Percentiles rank a stretch among this genome's conserved stretches.
phyloP scores from a whole-genome alignment of 2,888 invertebrate genomes.

The Himalopsyche tibetana region DNA sequence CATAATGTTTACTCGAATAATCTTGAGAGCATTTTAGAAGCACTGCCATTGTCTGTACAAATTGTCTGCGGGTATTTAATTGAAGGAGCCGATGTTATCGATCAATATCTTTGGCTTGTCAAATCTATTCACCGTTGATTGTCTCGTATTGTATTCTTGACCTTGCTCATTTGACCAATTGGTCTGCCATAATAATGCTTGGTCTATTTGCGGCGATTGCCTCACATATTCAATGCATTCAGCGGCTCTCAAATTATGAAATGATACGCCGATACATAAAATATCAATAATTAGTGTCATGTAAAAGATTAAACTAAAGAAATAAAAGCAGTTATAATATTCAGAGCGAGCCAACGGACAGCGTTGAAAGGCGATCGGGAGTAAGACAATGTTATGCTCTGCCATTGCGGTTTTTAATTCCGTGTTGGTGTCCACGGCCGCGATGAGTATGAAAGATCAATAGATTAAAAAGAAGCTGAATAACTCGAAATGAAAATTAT shows the following conservation, averaged over 20 bases:
- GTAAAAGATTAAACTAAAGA: too few relatives aligned
- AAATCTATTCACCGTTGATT: constrained; percentile 37
- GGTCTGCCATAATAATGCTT: constrained; percentile 23
- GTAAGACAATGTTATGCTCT: too few relatives aligned
- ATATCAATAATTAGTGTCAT: too few relatives aligned
- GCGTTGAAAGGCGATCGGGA: too few relatives aligned
- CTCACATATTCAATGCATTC: not conserved
- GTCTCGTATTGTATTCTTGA: constrained; percentile 19
- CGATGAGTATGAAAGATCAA: too few relatives aligned
- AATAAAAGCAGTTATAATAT: too few relatives aligned
- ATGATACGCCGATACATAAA: not conserved
- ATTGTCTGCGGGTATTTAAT: constrained; percentile 17
- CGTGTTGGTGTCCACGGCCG: too few relatives aligned
- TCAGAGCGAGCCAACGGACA: too few relatives aligned
- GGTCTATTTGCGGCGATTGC: constrained; percentile 40
- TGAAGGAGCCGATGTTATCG: constrained; percentile 34
- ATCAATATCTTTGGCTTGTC: constrained; percentile 24
- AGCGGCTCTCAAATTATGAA: constrained; percentile 13
- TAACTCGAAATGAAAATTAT: too few relatives aligned
- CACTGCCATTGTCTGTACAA: not conserved
- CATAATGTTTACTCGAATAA: too few relatives aligned
- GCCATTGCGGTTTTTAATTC: too few relatives aligned
- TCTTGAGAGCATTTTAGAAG: not conserved
- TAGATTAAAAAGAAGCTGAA: too few relatives aligned
- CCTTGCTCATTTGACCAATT: constrained; percentile 40